Base-by-base conservation (phyloP, 1,140 invertebrate species). In the Thaumatotibia leucotreta region DNA sequence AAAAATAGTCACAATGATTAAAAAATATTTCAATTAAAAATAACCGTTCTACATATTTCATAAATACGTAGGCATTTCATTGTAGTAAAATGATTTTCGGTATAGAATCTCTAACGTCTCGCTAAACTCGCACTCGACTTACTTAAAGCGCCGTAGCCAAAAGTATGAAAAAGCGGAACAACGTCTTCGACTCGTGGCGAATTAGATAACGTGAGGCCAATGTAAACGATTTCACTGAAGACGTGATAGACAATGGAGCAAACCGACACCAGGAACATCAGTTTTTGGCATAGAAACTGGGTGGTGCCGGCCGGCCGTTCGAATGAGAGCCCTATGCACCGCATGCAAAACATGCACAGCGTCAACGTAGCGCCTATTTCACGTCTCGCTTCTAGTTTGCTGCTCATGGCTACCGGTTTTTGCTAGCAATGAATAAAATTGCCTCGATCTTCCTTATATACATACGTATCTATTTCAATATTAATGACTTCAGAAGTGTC, bases 91-190 rank as follows among this genome's bases (percentile, higher is more conserved):
- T n/a, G n/a, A n/a, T n/a, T n/a, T n/a, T n/a, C n/a, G n/a, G 11
- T 14, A 49, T 2, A 17, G 4, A 5, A 54, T 27, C 50, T 54
- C 2, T 58, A 58, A 17, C 52, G 52, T 64, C 9, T 10, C 32
- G 39, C 22, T 17, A 58, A 33, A 17, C 32, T 23, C 31, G 14
- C 24, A 45, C 22, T 63, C 29, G 58, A 81, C 85, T 82, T 77
- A 89, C 86, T 86, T 65, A 88, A 76, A 70, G 73, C 75, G 23
- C 88, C 85, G 65, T 88, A 90, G 33, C 86, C 88, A 74, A 90
- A 84, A 61, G 80, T 83, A 72, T 90, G 86, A 20, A 90, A 84
- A 70, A 88, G 79, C 61, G 88, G 88, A 35, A 89, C 86, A 31
- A 90, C 84, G 65, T 88, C 77, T 70, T 90, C 84, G 17, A 90